Evolutionary conservation across 2,797 vertebrate genomes (phyloP), one percentile per base, ranked within the genome.

Genomic region (Prionace glauca): DNA sequence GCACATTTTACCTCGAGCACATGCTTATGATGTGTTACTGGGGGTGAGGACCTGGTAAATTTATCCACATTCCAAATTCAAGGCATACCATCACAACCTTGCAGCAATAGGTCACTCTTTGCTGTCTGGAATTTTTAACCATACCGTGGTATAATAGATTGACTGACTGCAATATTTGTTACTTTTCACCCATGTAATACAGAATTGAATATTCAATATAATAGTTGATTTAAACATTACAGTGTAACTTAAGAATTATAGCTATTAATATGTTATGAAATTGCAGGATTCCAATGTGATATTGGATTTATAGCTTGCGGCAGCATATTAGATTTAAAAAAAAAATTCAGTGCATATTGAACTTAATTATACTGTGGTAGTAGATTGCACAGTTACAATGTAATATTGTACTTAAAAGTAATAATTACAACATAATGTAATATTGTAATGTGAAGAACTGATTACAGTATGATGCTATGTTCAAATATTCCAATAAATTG

Each of bases 281-380:
- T 41, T 92, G 62, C 90, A 92, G 90, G 22, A 92, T 92, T 92
- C 65, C n/a, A 91, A 91, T 36, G 60, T 65, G 32, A 65, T 67
- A 91, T 91, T 91, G 60, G 62, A 24, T 92, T 92, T 67, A 67
- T 69, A 92, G 65, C 90, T 67, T 92, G 20, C 18, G 36, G 56
- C 56, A 92, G n/a, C 20, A 41, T 41, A 69, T 92, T 92, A 91
- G 32, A 69, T 92, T 24, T 41, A 69, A 92, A 69, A 62, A 69
- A 69, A 92, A 69, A n/a, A 69, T 92, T n/a, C n/a, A 67, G 24
- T 69, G 36, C 90, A 36, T 41, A 67, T 36, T 10, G 18, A 36
- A 36, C 8, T 20, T 67, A 36, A 92, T 92, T 41, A 69, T 92
- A n/a, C 11, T 36, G 22, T 32, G 1, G 2, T 20, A 41, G 67